A percentile compares a stretch with the other conserved stretches of the same genome.
Evolutionary conservation across 2,113 vertebrate genomes (phyloP).

Genomic region (Sapajus apella): DNA sequence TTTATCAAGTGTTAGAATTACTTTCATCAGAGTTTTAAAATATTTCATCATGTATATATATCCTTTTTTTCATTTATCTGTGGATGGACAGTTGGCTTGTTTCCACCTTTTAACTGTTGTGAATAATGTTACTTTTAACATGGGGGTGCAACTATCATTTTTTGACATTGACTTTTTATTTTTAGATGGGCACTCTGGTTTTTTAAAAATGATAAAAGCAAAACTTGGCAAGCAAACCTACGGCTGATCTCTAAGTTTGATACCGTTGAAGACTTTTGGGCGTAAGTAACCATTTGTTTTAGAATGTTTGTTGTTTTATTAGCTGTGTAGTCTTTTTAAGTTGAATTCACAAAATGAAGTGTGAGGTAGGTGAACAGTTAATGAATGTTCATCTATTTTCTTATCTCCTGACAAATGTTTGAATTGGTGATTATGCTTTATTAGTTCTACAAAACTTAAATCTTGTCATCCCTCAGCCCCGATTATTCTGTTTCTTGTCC

Average conservation of each 20-base stretch:
- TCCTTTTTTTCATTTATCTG: neutral
- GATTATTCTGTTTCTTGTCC: neutral
- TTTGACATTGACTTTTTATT: slow-evolving; percentile 53
- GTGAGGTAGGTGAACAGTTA: neutral
- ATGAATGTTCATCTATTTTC: neutral
- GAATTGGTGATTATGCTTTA: neutral
- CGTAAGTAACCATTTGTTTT: slow-evolving; percentile 89
- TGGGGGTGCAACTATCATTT: neutral
- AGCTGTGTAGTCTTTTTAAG: neutral
- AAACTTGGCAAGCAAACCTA: slow-evolving; percentile 99
- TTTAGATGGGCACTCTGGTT: slow-evolving; percentile 99
- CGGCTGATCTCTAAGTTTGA: slow-evolving; percentile 98
- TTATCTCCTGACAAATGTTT: neutral
- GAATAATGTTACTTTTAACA: neutral
- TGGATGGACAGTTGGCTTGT: neutral
- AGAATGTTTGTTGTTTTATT: slow-evolving; percentile 4
- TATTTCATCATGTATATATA: neutral
- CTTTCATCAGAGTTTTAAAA: neutral
- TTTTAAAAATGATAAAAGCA: slow-evolving; percentile 99
- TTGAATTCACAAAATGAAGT: slow-evolving; percentile 12
- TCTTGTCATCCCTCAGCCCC: neutral
- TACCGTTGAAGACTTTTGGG: slow-evolving; percentile 99
- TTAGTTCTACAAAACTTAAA: neutral
- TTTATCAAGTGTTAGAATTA: neutral
- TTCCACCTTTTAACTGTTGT: neutral